Conservation (phyloP, 2,797 vertebrate species). For the Myotis findleyi region DNA sequence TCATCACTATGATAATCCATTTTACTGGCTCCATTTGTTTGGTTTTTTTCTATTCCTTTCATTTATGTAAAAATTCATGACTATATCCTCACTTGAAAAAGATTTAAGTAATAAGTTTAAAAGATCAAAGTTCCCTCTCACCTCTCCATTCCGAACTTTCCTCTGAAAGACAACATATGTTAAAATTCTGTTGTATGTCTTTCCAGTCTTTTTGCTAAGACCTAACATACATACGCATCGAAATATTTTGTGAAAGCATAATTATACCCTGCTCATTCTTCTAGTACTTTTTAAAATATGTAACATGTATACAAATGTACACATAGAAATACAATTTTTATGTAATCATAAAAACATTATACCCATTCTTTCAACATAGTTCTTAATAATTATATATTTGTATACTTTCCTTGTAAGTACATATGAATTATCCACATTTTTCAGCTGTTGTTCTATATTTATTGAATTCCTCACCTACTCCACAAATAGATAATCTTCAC, state of each 20-base stretch:
- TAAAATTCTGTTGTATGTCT: conserved; percentile 5
- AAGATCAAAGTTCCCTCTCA: not conserved
- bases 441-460: not conserved
- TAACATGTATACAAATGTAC: not conserved
- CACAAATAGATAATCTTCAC: not conserved
- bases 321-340: not conserved
- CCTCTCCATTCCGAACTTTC: not conserved
- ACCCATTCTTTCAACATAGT: not conserved
- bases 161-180: not conserved
- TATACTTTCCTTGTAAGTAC: not conserved
- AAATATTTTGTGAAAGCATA: not conserved
- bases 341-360: not conserved
- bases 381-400: not conserved
- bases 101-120: not conserved
- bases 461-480: not conserved
- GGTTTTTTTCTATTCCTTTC: conserved; percentile 2
- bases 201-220: not conserved
- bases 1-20: not conserved
- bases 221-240: not conserved
- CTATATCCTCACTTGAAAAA: not conserved
- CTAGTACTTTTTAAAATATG: not conserved
- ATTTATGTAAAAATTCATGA: not conserved
- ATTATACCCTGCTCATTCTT: not conserved
- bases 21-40: not conserved
- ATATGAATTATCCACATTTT: not conserved